Percentiles rank a stretch among this genome's conserved stretches.
Conservation (phyloP, 2,888 invertebrate species). For the Therioaphis trifolii region DNA sequence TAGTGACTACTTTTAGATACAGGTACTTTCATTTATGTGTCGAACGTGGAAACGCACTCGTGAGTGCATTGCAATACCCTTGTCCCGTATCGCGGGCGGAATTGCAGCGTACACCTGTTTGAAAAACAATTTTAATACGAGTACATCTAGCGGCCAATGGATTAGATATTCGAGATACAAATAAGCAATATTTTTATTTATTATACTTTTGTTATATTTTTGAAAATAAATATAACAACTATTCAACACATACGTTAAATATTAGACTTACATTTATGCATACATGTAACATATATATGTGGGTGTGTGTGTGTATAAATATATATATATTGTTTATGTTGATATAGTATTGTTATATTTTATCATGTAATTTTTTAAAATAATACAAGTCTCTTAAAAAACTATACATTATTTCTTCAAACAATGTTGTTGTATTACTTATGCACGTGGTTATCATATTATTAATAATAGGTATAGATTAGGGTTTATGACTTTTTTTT, state of each 20-base stretch:
- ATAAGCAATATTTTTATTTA: not conserved
- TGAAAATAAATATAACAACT: conserved; percentile 32
- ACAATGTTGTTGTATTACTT: not conserved
- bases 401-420: not conserved
- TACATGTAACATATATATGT: conserved; percentile 1
- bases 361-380: no score
- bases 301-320: not conserved
- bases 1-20: no score
- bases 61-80: no score
- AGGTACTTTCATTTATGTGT: no score
- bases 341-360: no score
- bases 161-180: not conserved
- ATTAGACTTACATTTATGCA: not conserved
- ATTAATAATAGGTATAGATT: not conserved
- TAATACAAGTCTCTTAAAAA: conserved; percentile 6
- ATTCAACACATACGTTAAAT: conserved; percentile 6
- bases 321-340: not conserved
- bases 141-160: no score
- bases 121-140: no score
- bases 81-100: no score
- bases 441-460: conserved; percentile 1
- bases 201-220: conserved; percentile 45
- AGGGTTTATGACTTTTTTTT: not conserved
- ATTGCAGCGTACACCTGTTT: no score
- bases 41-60: no score